Evolutionary conservation across 2,797 vertebrate species (phyloP).

Genomic region (Gallinago nigripennis): DNA sequence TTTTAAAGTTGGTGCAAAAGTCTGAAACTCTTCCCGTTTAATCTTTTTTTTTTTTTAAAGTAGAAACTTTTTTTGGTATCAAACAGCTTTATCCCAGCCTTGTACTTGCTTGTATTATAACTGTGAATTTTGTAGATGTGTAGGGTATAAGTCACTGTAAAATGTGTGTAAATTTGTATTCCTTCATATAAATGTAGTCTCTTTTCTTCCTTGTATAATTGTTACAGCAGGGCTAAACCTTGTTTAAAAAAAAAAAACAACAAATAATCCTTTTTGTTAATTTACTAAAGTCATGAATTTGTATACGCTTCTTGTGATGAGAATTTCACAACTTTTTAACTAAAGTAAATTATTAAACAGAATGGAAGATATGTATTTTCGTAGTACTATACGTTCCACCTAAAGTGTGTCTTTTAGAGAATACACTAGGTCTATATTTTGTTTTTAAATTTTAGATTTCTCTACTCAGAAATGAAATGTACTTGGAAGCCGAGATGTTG

Average conservation of each 20-base stretch:
- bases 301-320: slow-evolving; percentile 74
- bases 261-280: slow-evolving; percentile 66
- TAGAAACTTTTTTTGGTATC: slow-evolving; percentile 71
- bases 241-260: slow-evolving; percentile 7
- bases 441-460: slow-evolving; percentile 78
- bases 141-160: slow-evolving; percentile 78
- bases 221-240: slow-evolving; percentile 71
- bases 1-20: slow-evolving; percentile 41
- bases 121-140: slow-evolving; percentile 82
- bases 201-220: slow-evolving; percentile 68
- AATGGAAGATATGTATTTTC: slow-evolving; percentile 83
- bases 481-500: slow-evolving; percentile 62
- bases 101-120: slow-evolving; percentile 79
- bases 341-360: slow-evolving; percentile 82
- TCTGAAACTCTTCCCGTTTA: slow-evolving; percentile 35
- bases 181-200: slow-evolving; percentile 75
- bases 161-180: slow-evolving; percentile 82
- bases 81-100: slow-evolving; percentile 72
- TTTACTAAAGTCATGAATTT: slow-evolving; percentile 75
- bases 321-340: slow-evolving; percentile 77
- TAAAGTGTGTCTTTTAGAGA: slow-evolving; percentile 76
- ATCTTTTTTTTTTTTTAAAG: slow-evolving; percentile 38
- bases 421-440: slow-evolving; percentile 77
- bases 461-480: slow-evolving; percentile 73
- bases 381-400: slow-evolving; percentile 75